Evolutionary conservation across 2,888 invertebrate species (phyloP), one percentile per base, ranked within the genome.

Genomic region (Ecliptopera silaceata): DNA sequence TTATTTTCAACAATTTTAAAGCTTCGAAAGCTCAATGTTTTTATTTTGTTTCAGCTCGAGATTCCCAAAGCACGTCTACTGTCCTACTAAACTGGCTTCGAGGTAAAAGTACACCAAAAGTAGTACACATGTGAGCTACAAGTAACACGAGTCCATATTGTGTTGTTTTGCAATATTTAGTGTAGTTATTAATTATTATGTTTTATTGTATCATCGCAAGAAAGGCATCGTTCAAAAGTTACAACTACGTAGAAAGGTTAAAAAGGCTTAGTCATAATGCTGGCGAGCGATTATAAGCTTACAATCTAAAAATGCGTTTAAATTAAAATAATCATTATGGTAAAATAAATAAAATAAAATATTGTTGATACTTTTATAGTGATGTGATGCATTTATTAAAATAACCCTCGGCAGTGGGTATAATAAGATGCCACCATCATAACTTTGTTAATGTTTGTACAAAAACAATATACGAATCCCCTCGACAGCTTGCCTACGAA

Each of bases 11-110:
- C n/a, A n/a, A n/a, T n/a, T n/a, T n/a, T n/a, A n/a, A n/a, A n/a
- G n/a, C n/a, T n/a, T n/a, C n/a, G 26, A 26, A 20, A 20, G 26
- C 10, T 8, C 6, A 1, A 26, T 6, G 8, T 36, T 36, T 36
- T 15, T 15, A 8, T 18, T 43, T 46, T 12, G 34, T 92, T 92
- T 54, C 84, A 96, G 96, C 95, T 69, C 95, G 95, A 74, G 94
- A 95, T 75, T 93, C 94, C 46, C 96, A 96, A 82, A 96, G 96
- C 78, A 95, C 96, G 22, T 94, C 96, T 56, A 95, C 95, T 64
- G 95, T 95, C 61, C 92, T 96, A 45, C 85, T 96, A 64, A 96
- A 96, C 84, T 96, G 96, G 96, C 90, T 96, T 57, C 94, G 96
- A 93, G 96, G 96, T 61, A 95, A 94, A 78, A 95, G 94, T 72